Percentiles rank a stretch among this genome's conserved stretches.
phyloP scores from a whole-genome alignment of 2,113 vertebrate species.

The Neotoma lepida region DNA sequence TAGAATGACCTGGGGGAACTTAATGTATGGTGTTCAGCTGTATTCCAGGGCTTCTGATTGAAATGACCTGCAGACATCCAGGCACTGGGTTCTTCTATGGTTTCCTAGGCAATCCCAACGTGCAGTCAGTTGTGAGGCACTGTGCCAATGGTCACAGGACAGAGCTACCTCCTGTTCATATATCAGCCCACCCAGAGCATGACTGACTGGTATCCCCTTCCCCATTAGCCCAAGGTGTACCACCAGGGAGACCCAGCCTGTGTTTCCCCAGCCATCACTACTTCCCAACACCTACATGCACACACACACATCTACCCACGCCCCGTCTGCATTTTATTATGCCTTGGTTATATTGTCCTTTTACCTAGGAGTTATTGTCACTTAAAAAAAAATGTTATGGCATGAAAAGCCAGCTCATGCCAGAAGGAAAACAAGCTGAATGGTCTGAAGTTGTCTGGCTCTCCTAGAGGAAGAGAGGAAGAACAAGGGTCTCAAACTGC shows the following conservation, averaged over 20 bases:
- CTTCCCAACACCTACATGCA: background rate
- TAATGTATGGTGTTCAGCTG: background rate
- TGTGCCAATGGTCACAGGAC: background rate
- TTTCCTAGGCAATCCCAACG: background rate
- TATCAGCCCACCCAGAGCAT: accelerated
- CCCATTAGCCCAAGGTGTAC: background rate
- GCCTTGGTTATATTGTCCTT: background rate
- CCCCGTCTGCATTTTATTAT: background rate
- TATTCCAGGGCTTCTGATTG: background rate
- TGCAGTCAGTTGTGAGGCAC: background rate
- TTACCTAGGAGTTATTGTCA: background rate
- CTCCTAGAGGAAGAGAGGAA: background rate
- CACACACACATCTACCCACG: too few species aligned
- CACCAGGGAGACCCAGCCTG: background rate
- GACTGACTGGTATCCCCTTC: background rate
- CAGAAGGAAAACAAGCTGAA: background rate
- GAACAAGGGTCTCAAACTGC: background rate
- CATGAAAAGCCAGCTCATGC: background rate
- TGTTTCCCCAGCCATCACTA: background rate
- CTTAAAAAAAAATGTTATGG: background rate
- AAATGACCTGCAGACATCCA: background rate
- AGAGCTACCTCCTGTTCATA: background rate
- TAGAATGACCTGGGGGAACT: background rate
- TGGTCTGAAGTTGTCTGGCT: background rate
- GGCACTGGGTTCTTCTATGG: background rate